Evolutionary conservation across 2,113 vertebrate species (phyloP).

Genomic region (Nyctereutes procyonoides): DNA sequence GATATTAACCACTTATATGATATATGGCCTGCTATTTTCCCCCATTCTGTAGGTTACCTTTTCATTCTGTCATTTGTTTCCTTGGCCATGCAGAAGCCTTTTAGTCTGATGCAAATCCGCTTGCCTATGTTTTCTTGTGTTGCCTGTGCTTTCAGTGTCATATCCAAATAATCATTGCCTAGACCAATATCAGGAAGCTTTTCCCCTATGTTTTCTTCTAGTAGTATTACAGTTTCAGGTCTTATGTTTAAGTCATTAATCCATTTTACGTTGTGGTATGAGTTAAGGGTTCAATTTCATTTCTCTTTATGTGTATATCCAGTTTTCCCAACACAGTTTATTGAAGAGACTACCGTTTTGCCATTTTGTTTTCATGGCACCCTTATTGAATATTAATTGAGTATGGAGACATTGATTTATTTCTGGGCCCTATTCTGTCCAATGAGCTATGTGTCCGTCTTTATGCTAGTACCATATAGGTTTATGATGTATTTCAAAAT

Average conservation of each 20-base stretch:
- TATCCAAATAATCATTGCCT: not conserved
- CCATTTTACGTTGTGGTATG: not conserved
- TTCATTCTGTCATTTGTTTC: not conserved
- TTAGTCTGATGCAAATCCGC: not conserved
- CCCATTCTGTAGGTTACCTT: not conserved
- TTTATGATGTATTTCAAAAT: constrained; percentile 2
- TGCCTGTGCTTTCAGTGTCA: not conserved
- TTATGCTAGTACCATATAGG: not conserved
- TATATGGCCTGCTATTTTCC: not conserved
- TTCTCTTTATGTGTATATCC: not conserved
- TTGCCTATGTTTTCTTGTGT: not conserved
- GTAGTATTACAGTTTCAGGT: not conserved
- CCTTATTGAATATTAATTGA: not conserved
- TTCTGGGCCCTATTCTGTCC: not conserved
- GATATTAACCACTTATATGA: not conserved
- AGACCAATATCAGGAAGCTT: not conserved
- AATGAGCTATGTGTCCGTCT: not conserved
- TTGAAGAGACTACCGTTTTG: not conserved
- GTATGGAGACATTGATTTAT: not conserved
- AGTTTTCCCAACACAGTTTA: not conserved
- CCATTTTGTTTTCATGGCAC: not conserved
- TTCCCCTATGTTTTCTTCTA: not conserved
- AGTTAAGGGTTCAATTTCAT: not conserved
- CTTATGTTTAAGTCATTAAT: not conserved
- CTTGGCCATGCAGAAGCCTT: not conserved